phyloP scores from a whole-genome alignment of 2,113 vertebrate genomes.

The Choloepus hoffmanni region DNA sequence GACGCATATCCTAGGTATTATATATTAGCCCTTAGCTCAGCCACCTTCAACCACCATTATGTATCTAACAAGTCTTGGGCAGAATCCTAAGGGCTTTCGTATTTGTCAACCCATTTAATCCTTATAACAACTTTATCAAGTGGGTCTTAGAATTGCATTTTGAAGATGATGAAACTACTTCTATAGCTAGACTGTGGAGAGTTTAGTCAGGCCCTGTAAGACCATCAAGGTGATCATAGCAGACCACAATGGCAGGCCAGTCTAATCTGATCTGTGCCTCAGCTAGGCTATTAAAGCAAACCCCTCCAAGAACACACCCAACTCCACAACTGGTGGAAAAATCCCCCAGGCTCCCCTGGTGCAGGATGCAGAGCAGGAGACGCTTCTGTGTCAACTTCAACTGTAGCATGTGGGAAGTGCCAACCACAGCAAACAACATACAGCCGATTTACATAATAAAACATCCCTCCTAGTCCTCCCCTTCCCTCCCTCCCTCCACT shows the following conservation, averaged over 20 bases:
- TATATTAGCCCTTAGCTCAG: background rate
- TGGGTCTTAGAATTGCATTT: background rate
- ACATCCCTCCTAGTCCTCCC: background rate
- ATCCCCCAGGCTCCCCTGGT: too few relatives aligned
- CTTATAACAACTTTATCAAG: background rate
- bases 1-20: background rate
- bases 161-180: background rate
- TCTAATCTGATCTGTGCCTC: background rate
- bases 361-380: background rate
- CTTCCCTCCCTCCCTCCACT: rapidly evolving
- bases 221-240: background rate
- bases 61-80: background rate
- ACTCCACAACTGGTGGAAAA: background rate
- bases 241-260: background rate
- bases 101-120: background rate
- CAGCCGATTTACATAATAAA: background rate
- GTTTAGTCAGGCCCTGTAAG: too few relatives aligned
- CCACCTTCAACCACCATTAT: background rate
- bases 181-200: background rate
- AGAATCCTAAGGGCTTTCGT: background rate
- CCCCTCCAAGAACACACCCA: background rate
- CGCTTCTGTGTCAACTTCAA: background rate
- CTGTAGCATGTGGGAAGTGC: background rate
- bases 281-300: background rate
- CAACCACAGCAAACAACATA: background rate